phyloP scores from a whole-genome alignment of 1,140 invertebrate species.

The Cydia fagiglandana region DNA sequence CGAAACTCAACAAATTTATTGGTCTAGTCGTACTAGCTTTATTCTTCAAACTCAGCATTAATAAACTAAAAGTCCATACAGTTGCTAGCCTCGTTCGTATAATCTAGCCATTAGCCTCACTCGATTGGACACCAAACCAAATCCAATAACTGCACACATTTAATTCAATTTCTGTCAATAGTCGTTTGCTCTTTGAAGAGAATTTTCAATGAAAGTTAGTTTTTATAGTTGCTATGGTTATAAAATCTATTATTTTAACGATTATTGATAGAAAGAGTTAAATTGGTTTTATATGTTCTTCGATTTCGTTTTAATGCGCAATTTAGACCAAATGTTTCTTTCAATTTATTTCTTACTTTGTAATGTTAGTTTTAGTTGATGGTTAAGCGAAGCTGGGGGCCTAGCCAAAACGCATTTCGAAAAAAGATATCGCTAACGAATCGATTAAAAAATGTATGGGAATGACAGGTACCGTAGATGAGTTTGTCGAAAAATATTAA shows the following conservation, averaged over 20 bases:
- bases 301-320: background rate
- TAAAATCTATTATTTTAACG: constrained; percentile 12
- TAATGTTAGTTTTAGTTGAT: background rate
- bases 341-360: background rate
- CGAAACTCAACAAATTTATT: background rate
- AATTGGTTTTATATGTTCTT: background rate
- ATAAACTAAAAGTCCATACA: constrained; percentile 20
- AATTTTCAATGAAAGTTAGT: constrained; percentile 9
- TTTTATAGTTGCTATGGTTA: constrained; percentile 18
- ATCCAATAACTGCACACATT: constrained; percentile 18
- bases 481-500: no score
- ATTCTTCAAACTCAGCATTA: constrained; percentile 5
- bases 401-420: no score
- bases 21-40: background rate
- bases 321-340: background rate
- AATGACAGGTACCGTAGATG: no score
- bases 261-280: constrained; percentile 1
- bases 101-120: constrained; percentile 20
- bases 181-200: constrained; percentile 17
- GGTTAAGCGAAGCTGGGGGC: background rate
- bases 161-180: constrained; percentile 16
- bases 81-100: constrained; percentile 19
- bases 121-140: constrained; percentile 10
- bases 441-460: no score
- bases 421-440: no score